A percentile compares a stretch with the other conserved stretches of the same genome.
These are phyloP conservation scores for Chrysomela aeneicollis DNA, from an alignment of 2,888 invertebrate genomes.

Conservation along the genomic window DNA sequence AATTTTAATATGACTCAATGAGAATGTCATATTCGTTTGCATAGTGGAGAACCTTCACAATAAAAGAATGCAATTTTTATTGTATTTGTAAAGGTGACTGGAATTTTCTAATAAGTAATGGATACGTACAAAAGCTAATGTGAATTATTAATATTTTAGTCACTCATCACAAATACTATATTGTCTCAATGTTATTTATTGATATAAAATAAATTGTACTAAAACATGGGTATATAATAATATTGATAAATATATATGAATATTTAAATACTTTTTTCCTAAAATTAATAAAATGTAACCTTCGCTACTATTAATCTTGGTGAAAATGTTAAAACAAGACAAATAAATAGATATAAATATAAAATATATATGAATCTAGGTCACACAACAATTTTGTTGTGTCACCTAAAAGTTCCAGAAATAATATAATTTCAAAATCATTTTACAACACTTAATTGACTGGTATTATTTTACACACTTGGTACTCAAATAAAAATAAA, in stretches of 20 bases:
- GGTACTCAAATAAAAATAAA: slow-evolving; percentile 42
- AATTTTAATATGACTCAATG: too few species aligned
- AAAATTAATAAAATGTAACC: slow-evolving; percentile 49
- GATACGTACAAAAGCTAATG: slow-evolving; percentile 47
- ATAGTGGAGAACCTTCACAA: slow-evolving; percentile 17
- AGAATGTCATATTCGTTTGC: background rate
- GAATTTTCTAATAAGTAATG: slow-evolving; percentile 37
- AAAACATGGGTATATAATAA: slow-evolving; percentile 41
- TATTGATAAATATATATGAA: slow-evolving; percentile 45
- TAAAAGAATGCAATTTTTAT: slow-evolving; percentile 18
- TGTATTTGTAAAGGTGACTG: slow-evolving; percentile 46
- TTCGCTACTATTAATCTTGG: slow-evolving; percentile 48
- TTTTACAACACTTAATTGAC: slow-evolving; percentile 53
- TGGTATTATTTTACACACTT: slow-evolving; percentile 50
- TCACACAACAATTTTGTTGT: slow-evolving; percentile 30
- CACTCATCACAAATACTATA: slow-evolving; percentile 52
- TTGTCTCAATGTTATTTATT: slow-evolving; percentile 49
- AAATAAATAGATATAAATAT: slow-evolving; percentile 50
- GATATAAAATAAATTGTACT: slow-evolving; percentile 50
- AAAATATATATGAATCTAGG: slow-evolving; percentile 46
- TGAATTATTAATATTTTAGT: slow-evolving; percentile 37
- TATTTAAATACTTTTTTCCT: slow-evolving; percentile 45
- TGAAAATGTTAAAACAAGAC: slow-evolving; percentile 47
- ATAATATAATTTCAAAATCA: slow-evolving; percentile 45
- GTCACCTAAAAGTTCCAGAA: slow-evolving; percentile 28